Evolutionary conservation across 1,140 invertebrate genomes (phyloP), one percentile per base, ranked within the genome.

Genomic region (Drosophila hydei): DNA sequence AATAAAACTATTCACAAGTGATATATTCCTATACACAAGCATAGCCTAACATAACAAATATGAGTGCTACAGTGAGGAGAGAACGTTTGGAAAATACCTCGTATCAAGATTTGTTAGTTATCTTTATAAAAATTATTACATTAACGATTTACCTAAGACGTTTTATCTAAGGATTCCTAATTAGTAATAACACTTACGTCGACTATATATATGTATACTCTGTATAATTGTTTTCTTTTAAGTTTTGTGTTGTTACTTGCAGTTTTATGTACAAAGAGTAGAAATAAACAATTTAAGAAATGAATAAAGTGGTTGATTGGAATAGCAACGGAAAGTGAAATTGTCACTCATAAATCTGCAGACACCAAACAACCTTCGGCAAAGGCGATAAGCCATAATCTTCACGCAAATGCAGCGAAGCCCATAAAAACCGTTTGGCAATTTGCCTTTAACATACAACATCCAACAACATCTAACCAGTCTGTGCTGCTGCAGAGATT

Each of bases 311-410:
- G 47, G 43, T 74, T 77, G 65, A 83, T 83, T 84, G 72, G 63
- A 68, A 65, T 60, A 76, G 72, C 75, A 84, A 61, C 56, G 50
- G 69, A 87, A 87, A 87, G 81, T 88, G 81, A 87, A 87, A 87
- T 84, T 87, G 81, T 71, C 68, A 69, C 64, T 64, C 65, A 70
- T 75, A 79, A 74, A 77, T 70, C 43, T 70, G 58, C 74, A 74
- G 45, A 42, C 27, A 63, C 25, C 3, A 48, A 21, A 21, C 40
- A n/a, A 55, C 47, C 23, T 50, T 45, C 11, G 18, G 2, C 6
- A 36, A 50, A 45, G 38, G 51, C 63, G 36, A 40, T 16, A 19
- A 11, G 27, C 58, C 38, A 68, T 21, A 59, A 42, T 23, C 18
- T 48, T n/a, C 40, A 16, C 51, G 36, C 21, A 43, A 78, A 62